phyloP scores from a whole-genome alignment of 2,888 invertebrate genomes.

The Petrophora chlorosata region DNA sequence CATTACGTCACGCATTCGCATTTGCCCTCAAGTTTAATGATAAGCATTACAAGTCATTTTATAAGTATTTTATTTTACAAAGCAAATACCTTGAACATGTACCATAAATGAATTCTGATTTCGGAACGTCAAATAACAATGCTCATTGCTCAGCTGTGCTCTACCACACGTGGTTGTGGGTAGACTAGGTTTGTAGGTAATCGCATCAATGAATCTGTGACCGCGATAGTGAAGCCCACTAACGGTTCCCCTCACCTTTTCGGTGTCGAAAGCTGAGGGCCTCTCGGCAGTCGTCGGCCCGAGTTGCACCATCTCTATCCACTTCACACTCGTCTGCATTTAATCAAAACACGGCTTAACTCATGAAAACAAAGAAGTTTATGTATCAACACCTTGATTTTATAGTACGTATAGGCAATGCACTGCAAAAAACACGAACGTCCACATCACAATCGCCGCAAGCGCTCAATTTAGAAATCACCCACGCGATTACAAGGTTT shows the following conservation, averaged over 20 bases:
- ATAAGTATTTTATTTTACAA: background rate
- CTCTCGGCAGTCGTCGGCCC: constrained; percentile 60
- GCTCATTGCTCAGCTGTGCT: too few species aligned
- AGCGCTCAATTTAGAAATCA: constrained; percentile 70
- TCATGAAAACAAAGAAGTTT: constrained; percentile 40
- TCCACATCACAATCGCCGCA: constrained; percentile 59
- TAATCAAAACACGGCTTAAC: constrained; percentile 44
- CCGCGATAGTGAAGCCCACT: constrained; percentile 23
- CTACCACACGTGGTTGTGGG: background rate
- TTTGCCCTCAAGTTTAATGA: constrained; percentile 14
- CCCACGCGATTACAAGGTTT: constrained; percentile 72
- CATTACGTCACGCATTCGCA: constrained; percentile 16
- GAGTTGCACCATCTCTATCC: constrained; percentile 78
- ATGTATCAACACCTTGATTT: constrained; percentile 37
- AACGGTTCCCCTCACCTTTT: constrained; percentile 70
- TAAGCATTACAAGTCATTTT: background rate
- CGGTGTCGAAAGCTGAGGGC: constrained; percentile 66
- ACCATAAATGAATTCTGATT: background rate
- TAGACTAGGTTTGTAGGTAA: background rate
- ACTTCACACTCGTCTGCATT: constrained; percentile 79
- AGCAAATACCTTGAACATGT: too few species aligned
- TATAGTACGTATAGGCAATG: constrained; percentile 41
- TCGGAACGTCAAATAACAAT: too few species aligned
- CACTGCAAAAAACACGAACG: constrained; percentile 56
- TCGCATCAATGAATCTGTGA: constrained; percentile 12